phyloP scores from a whole-genome alignment of 2,888 invertebrate genomes.

The Magallana nippona region DNA sequence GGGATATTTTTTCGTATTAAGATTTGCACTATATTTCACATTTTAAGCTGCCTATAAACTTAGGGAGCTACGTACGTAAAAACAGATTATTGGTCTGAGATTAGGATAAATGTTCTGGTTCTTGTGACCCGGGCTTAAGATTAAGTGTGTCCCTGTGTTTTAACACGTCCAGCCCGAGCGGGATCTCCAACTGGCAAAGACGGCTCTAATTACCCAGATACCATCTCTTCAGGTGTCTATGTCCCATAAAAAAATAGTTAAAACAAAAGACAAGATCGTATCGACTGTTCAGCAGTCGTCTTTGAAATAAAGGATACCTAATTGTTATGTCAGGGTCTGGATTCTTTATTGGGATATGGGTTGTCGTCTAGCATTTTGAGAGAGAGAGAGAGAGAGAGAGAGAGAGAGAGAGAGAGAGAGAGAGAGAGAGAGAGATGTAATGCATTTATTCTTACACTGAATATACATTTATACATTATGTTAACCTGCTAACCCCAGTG shows the following conservation, averaged over 20 bases:
- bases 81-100: constrained; percentile 11
- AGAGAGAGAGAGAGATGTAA: constrained; percentile 1
- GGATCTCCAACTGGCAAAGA: constrained; percentile 5
- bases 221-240: constrained; percentile 16
- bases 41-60: constrained; percentile 12
- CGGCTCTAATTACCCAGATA: constrained; percentile 22
- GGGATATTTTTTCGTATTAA: neutral
- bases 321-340: constrained; percentile 23
- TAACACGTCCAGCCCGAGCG: constrained; percentile 14
- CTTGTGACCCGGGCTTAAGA: constrained; percentile 3
- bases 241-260: constrained; percentile 18
- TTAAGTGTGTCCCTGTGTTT: constrained; percentile 1
- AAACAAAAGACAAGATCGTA: constrained; percentile 19
- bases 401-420: constrained; percentile 26
- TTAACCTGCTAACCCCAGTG: constrained; percentile 13
- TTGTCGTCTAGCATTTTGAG: neutral
- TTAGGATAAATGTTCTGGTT: neutral
- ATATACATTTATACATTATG: constrained; percentile 22
- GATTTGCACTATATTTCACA: constrained; percentile 26
- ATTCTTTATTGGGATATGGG: neutral
- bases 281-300: constrained; percentile 15
- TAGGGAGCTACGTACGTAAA: neutral
- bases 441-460: neutral
- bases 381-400: constrained; percentile 26
- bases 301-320: constrained; percentile 19